Percentiles rank a stretch among this genome's conserved stretches.
phyloP scores from a whole-genome alignment of 2,797 vertebrate genomes.

The Nyctalus aviator region DNA sequence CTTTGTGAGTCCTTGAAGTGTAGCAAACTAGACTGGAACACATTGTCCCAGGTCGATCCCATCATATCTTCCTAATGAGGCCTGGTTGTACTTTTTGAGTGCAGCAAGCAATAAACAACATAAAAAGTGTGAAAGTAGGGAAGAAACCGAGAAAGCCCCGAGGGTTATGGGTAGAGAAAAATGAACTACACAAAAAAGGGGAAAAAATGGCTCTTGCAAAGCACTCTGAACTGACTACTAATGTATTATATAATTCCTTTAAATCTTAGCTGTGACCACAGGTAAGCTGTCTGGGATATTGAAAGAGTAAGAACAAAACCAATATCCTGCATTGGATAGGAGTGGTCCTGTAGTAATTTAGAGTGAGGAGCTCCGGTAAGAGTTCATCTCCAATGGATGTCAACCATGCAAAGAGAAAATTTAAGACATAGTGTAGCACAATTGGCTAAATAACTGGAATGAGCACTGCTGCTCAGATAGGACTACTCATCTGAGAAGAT shows the following conservation, averaged over 20 bases:
- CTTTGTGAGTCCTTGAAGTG: neutral
- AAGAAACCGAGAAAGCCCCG: constrained; percentile 23
- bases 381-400: neutral
- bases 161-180: neutral
- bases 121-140: neutral
- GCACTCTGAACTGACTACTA: neutral
- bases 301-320: constrained; percentile 15
- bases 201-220: constrained; percentile 38
- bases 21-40: neutral
- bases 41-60: neutral
- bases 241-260: constrained; percentile 16
- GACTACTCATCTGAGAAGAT: constrained; percentile 4
- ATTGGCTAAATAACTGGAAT: neutral
- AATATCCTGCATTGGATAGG: neutral
- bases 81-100: neutral
- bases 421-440: neutral
- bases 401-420: constrained; percentile 12
- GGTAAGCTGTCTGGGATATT: neutral
- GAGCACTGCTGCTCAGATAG: neutral
- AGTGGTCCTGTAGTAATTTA: neutral
- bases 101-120: neutral
- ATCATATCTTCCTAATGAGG: constrained; percentile 30
- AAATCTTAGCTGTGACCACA: constrained; percentile 4
- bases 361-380: neutral
- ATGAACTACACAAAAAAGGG: neutral